A percentile compares a stretch with the other conserved stretches of the same genome.
These are phyloP conservation scores for Diachasma alloeum DNA, from an alignment of 1,140 invertebrate species.

Conservation along the genomic window DNA sequence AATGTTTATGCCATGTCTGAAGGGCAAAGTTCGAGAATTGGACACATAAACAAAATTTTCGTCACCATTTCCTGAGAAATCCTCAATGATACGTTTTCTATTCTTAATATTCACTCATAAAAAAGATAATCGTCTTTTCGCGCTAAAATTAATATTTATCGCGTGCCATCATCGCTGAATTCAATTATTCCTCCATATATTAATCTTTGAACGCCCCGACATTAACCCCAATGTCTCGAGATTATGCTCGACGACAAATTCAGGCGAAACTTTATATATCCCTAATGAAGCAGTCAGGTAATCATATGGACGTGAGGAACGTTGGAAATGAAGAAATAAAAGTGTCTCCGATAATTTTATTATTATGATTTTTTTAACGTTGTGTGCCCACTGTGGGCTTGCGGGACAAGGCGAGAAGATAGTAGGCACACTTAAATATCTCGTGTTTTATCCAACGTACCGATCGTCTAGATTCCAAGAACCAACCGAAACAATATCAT, in stretches of 20 bases:
- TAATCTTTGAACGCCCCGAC: not conserved
- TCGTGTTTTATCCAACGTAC: constrained; percentile 53
- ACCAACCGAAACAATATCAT: constrained; percentile 64
- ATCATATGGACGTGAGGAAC: constrained; percentile 42
- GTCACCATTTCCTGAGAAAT: no score
- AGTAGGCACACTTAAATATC: constrained; percentile 14
- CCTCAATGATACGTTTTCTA: no score
- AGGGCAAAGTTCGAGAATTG: no score
- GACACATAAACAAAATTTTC: no score
- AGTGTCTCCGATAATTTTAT: constrained; percentile 35
- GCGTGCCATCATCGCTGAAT: constrained; percentile 1
- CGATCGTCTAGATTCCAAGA: constrained; percentile 64
- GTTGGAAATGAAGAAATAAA: constrained; percentile 52
- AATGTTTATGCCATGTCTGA: no score
- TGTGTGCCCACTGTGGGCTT: not conserved
- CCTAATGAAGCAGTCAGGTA: constrained; percentile 50
- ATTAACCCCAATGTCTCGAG: not conserved
- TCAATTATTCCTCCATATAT: not conserved
- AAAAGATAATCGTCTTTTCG: not conserved
- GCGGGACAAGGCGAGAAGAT: not conserved
- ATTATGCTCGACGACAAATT: not conserved
- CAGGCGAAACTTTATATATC: not conserved
- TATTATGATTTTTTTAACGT: not conserved
- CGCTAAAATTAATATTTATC: constrained; percentile 38
- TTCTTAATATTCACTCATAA: no score